Evolutionary conservation across 2,888 invertebrate species (phyloP), one percentile per base, ranked within the genome.

Genomic region (Priocnemis perturbator): DNA sequence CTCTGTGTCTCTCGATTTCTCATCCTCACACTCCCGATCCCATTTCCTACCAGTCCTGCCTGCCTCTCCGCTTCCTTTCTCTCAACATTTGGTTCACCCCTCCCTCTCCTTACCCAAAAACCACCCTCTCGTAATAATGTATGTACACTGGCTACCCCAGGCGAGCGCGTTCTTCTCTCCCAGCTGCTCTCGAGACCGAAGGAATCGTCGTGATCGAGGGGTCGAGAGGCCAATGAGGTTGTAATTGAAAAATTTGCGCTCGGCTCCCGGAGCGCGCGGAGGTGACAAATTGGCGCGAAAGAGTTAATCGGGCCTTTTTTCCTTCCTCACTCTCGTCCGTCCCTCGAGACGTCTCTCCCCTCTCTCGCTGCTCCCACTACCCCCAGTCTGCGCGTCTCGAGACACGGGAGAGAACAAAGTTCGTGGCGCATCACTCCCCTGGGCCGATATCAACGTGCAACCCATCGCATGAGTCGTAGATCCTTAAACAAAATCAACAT

Each of bases 401-500:
- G 14, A 50, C 2, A 47, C 15, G 5, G 50, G n/a, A 50, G 50
- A 50, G 71, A 64, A n/a, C n/a, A 53, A 71, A 67, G 74, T 71
- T 61, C 66, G 58, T 64, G 58, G 50, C 71, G 63, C 66, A 21
- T 53, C 53, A 9, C 21, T n/a, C n/a, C 74, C 79, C 64, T 9
- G 37, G 37, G 72, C 72, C 78, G 77, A 66, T 37, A 74, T 76
- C 81, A 78, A 79, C 76, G 76, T 69, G 73, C 73, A 82, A 78
- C 79, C 73, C 81, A 76, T 81, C 79, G 80, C 81, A 78, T 79
- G 81, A 82, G 78, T 84, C 78, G 81, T 81, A 83, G 80, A 83
- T 79, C 77, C 83, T 81, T 85, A 83, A 86, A 86, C 84, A 84
- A 86, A 86, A 86, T 81, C 85, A 87, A 86, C 87, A 85, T 85